phyloP scores from a whole-genome alignment of 2,888 invertebrate species.

The Isotomurus palustris region DNA sequence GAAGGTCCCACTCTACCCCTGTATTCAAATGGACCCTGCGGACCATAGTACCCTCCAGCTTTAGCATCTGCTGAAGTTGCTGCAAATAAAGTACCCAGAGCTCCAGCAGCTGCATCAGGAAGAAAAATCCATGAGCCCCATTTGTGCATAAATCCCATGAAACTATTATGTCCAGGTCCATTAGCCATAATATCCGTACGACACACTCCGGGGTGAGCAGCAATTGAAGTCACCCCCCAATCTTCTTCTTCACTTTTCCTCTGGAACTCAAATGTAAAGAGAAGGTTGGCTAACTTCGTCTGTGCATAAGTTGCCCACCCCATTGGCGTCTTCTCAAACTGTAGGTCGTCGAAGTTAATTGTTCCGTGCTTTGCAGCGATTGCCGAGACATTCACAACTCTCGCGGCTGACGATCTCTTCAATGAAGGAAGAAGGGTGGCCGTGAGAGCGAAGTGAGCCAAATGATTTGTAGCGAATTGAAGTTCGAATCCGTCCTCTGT shows the following conservation, averaged over 20 bases:
- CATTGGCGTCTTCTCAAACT: not conserved
- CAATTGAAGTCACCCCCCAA: not conserved
- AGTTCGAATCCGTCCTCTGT: constrained; percentile 3
- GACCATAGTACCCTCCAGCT: not conserved
- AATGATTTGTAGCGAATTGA: not conserved
- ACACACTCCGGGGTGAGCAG: not conserved
- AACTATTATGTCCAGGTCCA: not conserved
- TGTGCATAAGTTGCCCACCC: not conserved
- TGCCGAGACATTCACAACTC: constrained; percentile 1
- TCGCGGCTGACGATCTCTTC: not conserved
- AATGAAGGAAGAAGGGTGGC: not conserved
- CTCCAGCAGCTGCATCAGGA: constrained; percentile 1
- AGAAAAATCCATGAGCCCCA: not conserved
- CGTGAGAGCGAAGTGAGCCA: not conserved
- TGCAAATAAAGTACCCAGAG: not conserved
- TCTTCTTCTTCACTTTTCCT: not conserved
- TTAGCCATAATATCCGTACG: not conserved
- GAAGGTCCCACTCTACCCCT: not conserved
- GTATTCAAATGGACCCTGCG: not conserved
- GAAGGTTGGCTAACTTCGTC: constrained; percentile 1
- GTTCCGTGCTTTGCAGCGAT: not conserved
- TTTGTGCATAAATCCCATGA: not conserved
- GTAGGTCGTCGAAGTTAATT: not conserved
- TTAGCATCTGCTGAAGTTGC: not conserved
- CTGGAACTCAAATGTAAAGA: constrained; percentile 3